Conservation (phyloP, 2,797 vertebrate genomes). For the Oreortyx pictus region DNA sequence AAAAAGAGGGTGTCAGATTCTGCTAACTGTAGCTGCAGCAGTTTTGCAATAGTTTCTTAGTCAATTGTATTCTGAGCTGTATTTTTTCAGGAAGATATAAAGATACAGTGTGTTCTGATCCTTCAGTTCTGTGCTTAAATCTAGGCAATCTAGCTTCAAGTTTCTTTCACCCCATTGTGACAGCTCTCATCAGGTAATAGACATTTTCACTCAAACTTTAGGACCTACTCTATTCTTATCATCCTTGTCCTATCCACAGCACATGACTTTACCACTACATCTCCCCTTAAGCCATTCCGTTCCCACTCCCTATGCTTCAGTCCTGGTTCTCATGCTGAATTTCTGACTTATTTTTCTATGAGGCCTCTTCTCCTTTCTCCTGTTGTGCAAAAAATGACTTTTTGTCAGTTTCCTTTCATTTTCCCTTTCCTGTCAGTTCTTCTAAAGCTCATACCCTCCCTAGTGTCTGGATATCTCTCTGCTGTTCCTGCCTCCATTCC, state of each 20-base stretch:
- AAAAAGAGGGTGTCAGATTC: conserved; percentile 47
- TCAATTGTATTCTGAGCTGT: background rate
- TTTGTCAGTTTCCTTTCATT: no score
- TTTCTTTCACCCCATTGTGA: background rate
- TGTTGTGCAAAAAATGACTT: background rate
- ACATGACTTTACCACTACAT: background rate
- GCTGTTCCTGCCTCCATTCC: background rate
- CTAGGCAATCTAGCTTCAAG: background rate
- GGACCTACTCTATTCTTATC: background rate
- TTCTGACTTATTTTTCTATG: conserved; percentile 62
- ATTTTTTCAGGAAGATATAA: conserved; percentile 3
- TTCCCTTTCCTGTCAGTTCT: background rate
- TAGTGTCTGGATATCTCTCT: background rate
- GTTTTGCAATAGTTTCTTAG: conserved; percentile 46
- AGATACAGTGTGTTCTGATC: background rate
- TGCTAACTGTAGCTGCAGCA: conserved; percentile 75
- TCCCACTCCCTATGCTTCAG: conserved; percentile 62
- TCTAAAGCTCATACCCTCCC: background rate
- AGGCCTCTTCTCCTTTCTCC: conserved; percentile 60
- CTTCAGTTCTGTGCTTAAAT: background rate
- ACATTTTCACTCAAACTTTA: background rate
- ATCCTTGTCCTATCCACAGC: conserved; percentile 35
- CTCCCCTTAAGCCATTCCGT: conserved; percentile 48
- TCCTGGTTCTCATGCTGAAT: conserved; percentile 60
- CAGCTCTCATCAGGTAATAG: background rate